A percentile compares a stretch with the other conserved stretches of the same genome.
Evolutionary conservation across 2,113 vertebrate species (phyloP).

Genomic region (Equus quagga): DNA sequence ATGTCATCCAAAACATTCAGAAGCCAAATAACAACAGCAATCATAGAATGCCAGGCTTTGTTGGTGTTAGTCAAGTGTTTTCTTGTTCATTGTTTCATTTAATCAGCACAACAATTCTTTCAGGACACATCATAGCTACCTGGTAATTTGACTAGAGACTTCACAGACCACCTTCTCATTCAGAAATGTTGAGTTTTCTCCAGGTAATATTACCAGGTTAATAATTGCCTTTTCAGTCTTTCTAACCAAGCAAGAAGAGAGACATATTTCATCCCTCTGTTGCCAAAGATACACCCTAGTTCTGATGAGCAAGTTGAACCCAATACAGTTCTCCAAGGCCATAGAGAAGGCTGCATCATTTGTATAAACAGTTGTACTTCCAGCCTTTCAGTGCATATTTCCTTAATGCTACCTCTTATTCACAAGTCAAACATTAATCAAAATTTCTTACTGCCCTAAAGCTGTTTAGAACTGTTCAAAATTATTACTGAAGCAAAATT

Average conservation of each 20-base stretch:
- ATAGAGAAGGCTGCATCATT: neutral
- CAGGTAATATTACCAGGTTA: neutral
- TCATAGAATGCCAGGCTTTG: neutral
- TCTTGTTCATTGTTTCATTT: neutral
- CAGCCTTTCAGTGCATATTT: neutral
- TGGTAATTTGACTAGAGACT: neutral
- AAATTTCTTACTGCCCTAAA: neutral
- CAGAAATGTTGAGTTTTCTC: neutral
- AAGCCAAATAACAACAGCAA: neutral
- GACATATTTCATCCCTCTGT: rapidly evolving
- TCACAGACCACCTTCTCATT: neutral
- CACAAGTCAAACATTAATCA: neutral
- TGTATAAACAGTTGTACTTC: neutral
- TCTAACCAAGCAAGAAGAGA: neutral
- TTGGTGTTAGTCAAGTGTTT: neutral
- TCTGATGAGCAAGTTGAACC: neutral
- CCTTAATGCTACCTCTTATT: neutral
- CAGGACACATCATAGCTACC: neutral
- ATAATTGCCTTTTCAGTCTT: neutral
- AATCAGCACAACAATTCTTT: neutral
- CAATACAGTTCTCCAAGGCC: neutral
- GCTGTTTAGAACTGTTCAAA: neutral
- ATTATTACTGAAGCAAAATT: neutral
- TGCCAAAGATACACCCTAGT: neutral
- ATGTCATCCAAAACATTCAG: neutral